Conservation (phyloP, 2,113 vertebrate genomes). For the Menidia beryllina region DNA sequence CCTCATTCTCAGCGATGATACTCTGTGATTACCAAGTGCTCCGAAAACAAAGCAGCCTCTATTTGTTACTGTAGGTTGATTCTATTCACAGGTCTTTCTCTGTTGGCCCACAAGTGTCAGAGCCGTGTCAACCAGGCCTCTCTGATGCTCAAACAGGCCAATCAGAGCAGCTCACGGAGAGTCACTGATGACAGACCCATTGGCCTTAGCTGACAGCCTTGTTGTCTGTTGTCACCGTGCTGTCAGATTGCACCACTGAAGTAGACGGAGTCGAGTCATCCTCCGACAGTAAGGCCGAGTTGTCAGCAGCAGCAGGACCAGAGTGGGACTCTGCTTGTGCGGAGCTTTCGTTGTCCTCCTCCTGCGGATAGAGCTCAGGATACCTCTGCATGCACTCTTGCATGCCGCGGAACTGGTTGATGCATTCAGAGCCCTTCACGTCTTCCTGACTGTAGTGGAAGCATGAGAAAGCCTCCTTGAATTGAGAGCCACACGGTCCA, state of each 20-base stretch:
- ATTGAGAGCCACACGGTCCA: slow-evolving; percentile 94
- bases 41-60: slow-evolving; percentile 36
- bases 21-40: slow-evolving; percentile 14
- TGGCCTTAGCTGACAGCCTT: slow-evolving; percentile 69
- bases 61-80: neutral
- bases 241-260: slow-evolving; percentile 23
- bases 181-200: slow-evolving; percentile 23
- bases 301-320: slow-evolving; percentile 13
- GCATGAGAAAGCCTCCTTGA: slow-evolving; percentile 97
- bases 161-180: slow-evolving; percentile 24
- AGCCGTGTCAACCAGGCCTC: slow-evolving; percentile 19
- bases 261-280: slow-evolving; percentile 38
- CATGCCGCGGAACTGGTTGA: slow-evolving; percentile 94
- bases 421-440: slow-evolving; percentile 95
- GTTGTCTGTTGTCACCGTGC: slow-evolving; percentile 49
- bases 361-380: slow-evolving; percentile 96
- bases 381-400: slow-evolving; percentile 98
- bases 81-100: slow-evolving; percentile 23
- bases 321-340: slow-evolving; percentile 41
- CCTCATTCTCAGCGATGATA: slow-evolving; percentile 18
- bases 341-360: slow-evolving; percentile 85
- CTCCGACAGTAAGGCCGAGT: slow-evolving; percentile 41
- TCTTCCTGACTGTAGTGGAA: slow-evolving; percentile 97
- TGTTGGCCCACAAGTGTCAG: neutral
- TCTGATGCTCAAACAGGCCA: slow-evolving; percentile 14